Evolutionary conservation across 1,140 invertebrate genomes (phyloP).

Genomic region (Phenacoccus solenopsis): DNA sequence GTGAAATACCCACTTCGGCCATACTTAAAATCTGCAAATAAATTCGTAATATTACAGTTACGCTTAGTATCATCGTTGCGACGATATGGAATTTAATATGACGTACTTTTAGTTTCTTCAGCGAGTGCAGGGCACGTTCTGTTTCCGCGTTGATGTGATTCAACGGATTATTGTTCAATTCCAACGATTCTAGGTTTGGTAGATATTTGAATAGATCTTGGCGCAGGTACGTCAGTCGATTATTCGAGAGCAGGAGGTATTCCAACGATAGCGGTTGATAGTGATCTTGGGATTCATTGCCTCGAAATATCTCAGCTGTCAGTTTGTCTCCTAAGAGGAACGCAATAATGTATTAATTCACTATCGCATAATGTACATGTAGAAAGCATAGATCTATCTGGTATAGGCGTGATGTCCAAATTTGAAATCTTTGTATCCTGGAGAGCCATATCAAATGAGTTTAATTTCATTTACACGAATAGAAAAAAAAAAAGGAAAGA

Average conservation of each 20-base stretch:
- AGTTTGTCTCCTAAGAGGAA: conserved; percentile 11
- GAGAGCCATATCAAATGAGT: no score
- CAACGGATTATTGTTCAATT: conserved; percentile 17
- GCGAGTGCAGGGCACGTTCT: not conserved
- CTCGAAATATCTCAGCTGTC: conserved; percentile 8
- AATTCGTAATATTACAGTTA: not conserved
- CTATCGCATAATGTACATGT: no score
- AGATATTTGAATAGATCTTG: conserved; percentile 12
- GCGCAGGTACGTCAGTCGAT: not conserved
- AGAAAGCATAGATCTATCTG: no score
- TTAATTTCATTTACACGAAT: no score
- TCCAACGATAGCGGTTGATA: not conserved
- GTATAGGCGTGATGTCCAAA: no score
- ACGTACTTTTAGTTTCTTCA: not conserved
- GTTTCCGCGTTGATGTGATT: not conserved
- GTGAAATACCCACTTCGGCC: not conserved
- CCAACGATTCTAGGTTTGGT: not conserved
- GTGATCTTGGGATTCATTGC: not conserved
- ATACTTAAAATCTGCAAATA: not conserved
- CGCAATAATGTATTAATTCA: not conserved
- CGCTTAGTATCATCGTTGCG: no score
- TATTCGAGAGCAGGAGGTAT: not conserved
- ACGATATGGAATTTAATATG: not conserved
- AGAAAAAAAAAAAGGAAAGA: no score
- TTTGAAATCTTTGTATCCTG: no score